phyloP scores from a whole-genome alignment of 2,888 invertebrate genomes.

The Salticus scenicus region DNA sequence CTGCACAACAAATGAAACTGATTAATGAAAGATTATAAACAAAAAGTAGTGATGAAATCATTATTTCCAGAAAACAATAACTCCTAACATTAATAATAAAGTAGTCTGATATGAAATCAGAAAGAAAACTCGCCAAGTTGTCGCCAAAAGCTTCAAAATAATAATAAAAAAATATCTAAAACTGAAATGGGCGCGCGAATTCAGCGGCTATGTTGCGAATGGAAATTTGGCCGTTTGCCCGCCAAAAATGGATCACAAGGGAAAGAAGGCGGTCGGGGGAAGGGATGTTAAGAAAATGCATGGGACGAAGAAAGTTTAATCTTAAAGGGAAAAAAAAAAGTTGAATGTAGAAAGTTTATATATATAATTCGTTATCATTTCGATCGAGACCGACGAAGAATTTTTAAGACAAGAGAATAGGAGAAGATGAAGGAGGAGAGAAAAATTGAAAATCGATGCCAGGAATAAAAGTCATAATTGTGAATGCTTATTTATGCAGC shows the following conservation, averaged over 20 bases:
- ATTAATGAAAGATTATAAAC: no score
- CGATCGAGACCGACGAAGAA: constrained; percentile 33
- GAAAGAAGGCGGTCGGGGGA: not conserved
- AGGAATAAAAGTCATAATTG: not conserved
- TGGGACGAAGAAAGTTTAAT: constrained; percentile 28
- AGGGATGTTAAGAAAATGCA: constrained; percentile 11
- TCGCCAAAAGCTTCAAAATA: constrained; percentile 48
- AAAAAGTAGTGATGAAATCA: constrained; percentile 35
- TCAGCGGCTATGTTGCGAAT: constrained; percentile 45
- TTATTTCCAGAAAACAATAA: constrained; percentile 58
- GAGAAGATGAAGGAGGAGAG: constrained; percentile 8
- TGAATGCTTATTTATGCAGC: not conserved
- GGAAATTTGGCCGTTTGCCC: constrained; percentile 62
- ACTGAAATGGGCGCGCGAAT: constrained; percentile 41
- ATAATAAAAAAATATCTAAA: constrained; percentile 36
- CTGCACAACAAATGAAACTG: no score
- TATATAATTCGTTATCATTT: constrained; percentile 47
- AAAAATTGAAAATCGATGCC: constrained; percentile 25
- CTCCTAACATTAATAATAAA: constrained; percentile 52
- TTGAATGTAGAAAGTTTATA: not conserved
- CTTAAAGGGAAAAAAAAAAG: not conserved
- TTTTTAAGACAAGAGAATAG: constrained; percentile 19
- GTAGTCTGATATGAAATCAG: not conserved
- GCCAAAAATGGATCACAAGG: constrained; percentile 65
- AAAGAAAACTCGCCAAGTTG: constrained; percentile 61